Evolutionary conservation across 1,140 invertebrate species (phyloP).

Genomic region (Littorina saxatilis): DNA sequence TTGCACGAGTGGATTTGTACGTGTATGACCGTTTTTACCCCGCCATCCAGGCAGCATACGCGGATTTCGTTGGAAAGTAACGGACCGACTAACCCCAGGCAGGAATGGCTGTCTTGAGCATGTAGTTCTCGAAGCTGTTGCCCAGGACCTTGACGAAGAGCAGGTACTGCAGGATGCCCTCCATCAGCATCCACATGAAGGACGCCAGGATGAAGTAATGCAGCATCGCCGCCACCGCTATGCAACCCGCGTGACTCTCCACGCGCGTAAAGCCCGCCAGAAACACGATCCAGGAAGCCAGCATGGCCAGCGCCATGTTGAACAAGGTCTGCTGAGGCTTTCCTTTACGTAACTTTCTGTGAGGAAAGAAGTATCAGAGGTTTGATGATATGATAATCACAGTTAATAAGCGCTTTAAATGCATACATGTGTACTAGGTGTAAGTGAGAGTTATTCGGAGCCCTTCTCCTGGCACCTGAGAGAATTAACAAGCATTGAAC

Average conservation of each 20-base stretch:
- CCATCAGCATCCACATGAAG: conserved; percentile 77
- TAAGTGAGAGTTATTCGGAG: no score
- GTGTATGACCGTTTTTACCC: no score
- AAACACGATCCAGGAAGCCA: conserved; percentile 65
- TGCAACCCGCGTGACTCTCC: conserved; percentile 60
- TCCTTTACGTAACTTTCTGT: conserved; percentile 65
- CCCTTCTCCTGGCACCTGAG: no score
- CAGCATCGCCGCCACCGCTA: conserved; percentile 71
- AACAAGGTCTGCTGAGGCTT: conserved; percentile 69
- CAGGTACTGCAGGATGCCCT: conserved; percentile 76
- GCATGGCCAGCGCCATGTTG: conserved; percentile 65
- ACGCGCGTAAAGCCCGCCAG: conserved; percentile 65
- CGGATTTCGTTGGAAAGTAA: no score
- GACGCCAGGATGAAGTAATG: conserved; percentile 77
- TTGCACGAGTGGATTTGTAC: no score
- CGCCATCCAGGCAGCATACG: no score
- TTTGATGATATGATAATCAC: no score
- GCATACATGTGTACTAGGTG: no score
- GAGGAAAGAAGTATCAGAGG: no score
- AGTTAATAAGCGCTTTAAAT: no score
- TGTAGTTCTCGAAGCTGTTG: conserved; percentile 73
- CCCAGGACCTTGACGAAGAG: conserved; percentile 77
- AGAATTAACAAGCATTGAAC: no score
- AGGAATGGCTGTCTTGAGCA: conserved; percentile 72
- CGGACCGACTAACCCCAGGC: conserved; percentile 75